Percentiles rank a stretch among this genome's conserved stretches.
Evolutionary conservation across 1,140 invertebrate genomes (phyloP).

Genomic region (Bombus consobrinus): DNA sequence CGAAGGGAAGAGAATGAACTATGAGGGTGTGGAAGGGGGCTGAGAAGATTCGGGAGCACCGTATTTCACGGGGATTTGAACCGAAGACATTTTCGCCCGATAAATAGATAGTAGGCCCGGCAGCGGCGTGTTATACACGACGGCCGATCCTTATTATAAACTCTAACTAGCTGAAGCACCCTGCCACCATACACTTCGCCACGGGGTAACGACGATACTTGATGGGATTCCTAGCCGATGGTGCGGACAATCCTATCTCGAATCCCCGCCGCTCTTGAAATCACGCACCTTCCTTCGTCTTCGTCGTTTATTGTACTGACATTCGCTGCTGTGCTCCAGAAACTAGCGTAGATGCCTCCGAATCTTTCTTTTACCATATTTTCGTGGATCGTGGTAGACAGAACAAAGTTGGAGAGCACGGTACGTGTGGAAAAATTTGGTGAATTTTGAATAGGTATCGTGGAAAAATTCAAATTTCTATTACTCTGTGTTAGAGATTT

Average conservation of each 20-base stretch:
- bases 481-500: not conserved
- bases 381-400: not conserved
- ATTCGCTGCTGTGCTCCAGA: constrained; percentile 44
- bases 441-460: not conserved
- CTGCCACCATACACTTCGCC: constrained; percentile 56
- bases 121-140: constrained; percentile 78
- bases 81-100: constrained; percentile 83
- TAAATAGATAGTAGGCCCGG: constrained; percentile 82
- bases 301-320: constrained; percentile 68
- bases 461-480: not conserved
- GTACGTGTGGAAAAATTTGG: too few relatives aligned
- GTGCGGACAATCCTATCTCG: constrained; percentile 83
- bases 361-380: constrained; percentile 6
- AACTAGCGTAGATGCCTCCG: constrained; percentile 18
- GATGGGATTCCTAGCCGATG: constrained; percentile 84
- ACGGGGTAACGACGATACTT: constrained; percentile 80
- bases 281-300: constrained; percentile 76
- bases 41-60: constrained; percentile 30
- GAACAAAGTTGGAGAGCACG: too few relatives aligned
- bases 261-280: constrained; percentile 75
- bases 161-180: constrained; percentile 80
- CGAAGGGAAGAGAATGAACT: constrained; percentile 42
- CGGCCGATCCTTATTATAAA: constrained; percentile 83
- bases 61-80: constrained; percentile 83
- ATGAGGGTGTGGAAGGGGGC: constrained; percentile 34